phyloP scores from a whole-genome alignment of 2,888 invertebrate genomes.

The Dynastes grantii region DNA sequence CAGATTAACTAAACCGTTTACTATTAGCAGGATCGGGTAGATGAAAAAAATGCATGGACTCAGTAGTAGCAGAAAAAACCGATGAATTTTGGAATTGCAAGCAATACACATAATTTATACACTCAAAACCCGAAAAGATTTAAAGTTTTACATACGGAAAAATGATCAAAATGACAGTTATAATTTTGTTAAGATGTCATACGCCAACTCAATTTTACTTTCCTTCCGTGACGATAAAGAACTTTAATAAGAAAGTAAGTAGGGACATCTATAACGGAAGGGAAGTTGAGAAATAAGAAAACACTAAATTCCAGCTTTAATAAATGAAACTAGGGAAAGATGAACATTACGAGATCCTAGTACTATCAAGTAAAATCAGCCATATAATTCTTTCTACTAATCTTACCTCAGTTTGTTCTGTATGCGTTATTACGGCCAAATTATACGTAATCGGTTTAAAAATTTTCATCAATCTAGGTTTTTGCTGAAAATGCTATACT shows the following conservation, averaged over 20 bases:
- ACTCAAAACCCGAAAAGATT: constrained; percentile 47
- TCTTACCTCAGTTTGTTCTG: no score
- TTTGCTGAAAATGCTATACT: no score
- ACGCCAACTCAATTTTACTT: constrained; percentile 45
- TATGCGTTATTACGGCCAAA: no score
- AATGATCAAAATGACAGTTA: constrained; percentile 50
- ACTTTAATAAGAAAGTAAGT: neutral
- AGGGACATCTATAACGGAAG: neutral
- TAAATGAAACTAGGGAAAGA: no score
- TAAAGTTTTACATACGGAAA: constrained; percentile 40
- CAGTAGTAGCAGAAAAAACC: constrained; percentile 30
- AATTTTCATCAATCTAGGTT: no score
- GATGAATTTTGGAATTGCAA: constrained; percentile 47
- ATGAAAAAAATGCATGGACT: constrained; percentile 40
- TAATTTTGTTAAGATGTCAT: constrained; percentile 52
- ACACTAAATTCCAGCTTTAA: no score
- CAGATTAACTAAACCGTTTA: constrained; percentile 11
- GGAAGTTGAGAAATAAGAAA: neutral
- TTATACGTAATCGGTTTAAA: no score
- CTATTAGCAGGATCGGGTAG: constrained; percentile 25
- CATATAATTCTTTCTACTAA: no score
- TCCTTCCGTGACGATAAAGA: neutral
- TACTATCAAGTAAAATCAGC: no score
- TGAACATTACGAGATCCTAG: no score
- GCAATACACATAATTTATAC: constrained; percentile 54